Evolutionary conservation across 2,113 vertebrate species (phyloP), one percentile per base, ranked within the genome.

Genomic region (Brachyhypopomus occidentalis): DNA sequence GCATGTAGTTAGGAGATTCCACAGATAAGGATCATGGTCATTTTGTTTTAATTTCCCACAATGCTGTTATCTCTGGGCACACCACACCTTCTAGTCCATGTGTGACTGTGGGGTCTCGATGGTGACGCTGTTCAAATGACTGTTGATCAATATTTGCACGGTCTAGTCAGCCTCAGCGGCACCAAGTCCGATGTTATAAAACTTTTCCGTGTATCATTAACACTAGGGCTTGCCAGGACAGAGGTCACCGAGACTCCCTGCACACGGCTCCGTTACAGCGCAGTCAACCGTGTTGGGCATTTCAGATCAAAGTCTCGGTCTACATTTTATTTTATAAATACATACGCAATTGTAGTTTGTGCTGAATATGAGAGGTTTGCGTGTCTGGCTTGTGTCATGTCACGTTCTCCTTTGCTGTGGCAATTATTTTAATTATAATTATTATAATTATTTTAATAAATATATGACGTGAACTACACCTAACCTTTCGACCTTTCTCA

Each of bases 171-270:
- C 19, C 60, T 59, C 59, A 60, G 52, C 14, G 55, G n/a, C 41
- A 69, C 25, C 76, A n/a, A 23, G 12, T 52, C 20, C 3, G 20
- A 27, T 64, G 52, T 9, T 36, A 6, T 36, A 55, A 22, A 36
- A 11, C 5, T 2, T 12, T 38, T 58, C 3, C 0, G 80, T 82
- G 59, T 60, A 81, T 81, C 25, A 84, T 84, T 84, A 84, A 81
- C 74, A 1, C 11, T 77, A n/a, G 36, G 78, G 67, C 45, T 77
- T 34, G 59, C 59, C 6, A 14, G 12, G 25, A 2, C 12, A 76
- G 14, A 36, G 74, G 63, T 77, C 34, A 45, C n/a, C 5, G 23
- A 30, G 36, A 4, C n/a, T 17, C 4, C 11, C 23, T 17, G 12
- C 14, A 25, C 22, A 25, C 66, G 30, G n/a, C 22, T 0, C 7